Evolutionary conservation across 2,113 vertebrate genomes (phyloP).

Genomic region (Piaya cayana): DNA sequence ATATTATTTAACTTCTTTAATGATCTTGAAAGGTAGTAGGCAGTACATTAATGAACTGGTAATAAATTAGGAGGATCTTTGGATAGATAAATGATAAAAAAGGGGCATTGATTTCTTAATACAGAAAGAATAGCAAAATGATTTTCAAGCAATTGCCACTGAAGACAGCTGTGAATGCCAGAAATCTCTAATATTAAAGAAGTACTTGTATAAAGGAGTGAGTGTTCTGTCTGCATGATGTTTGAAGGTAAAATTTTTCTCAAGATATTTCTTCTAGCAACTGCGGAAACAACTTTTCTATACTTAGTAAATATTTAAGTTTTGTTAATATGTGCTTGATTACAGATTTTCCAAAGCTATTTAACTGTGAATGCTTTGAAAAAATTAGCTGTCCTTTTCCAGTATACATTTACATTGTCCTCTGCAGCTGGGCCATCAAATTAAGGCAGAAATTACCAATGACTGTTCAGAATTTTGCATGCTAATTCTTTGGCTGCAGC

Average conservation of each 20-base stretch:
- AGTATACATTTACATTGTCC: not conserved
- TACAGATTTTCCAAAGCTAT: not conserved
- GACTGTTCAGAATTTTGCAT: not conserved
- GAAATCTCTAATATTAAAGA: not conserved
- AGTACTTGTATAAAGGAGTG: not conserved
- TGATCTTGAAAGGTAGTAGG: constrained; percentile 64
- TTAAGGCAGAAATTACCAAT: not conserved
- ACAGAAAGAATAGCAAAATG: constrained; percentile 56
- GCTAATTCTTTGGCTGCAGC: not conserved
- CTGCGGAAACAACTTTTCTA: not conserved
- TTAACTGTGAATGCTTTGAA: not conserved
- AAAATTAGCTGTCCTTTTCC: not conserved
- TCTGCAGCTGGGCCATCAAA: not conserved
- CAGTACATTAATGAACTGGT: constrained; percentile 65
- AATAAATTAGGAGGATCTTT: constrained; percentile 62
- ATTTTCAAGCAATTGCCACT: constrained; percentile 12
- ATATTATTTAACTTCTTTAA: constrained; percentile 67
- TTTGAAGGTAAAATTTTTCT: not conserved
- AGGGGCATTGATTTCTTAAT: constrained; percentile 60
- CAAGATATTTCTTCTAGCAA: not conserved
- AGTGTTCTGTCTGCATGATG: not conserved
- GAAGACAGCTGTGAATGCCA: constrained; percentile 18
- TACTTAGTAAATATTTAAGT: not conserved
- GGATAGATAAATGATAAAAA: constrained; percentile 64
- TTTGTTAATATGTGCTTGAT: not conserved